Percentiles rank a stretch among this genome's conserved stretches.
These are phyloP conservation scores for Antechinus stuartii DNA, from an alignment of 2,113 vertebrate genomes.

Conservation along the genomic window DNA sequence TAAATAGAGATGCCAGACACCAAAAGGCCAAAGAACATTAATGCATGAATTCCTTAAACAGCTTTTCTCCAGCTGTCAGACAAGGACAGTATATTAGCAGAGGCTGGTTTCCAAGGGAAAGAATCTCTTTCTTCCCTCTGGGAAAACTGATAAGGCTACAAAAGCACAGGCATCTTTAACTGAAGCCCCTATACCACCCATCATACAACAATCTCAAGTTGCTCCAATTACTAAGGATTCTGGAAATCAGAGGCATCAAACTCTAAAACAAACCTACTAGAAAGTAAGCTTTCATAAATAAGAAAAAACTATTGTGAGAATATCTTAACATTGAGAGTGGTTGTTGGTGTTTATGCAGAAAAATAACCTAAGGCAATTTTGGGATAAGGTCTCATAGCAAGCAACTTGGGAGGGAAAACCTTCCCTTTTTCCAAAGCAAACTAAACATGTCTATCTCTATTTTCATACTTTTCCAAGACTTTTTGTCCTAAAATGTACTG, in stretches of 20 bases:
- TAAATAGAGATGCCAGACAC: conserved; percentile 28
- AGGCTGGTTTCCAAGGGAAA: neutral
- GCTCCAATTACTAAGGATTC: neutral
- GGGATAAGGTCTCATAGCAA: conserved; percentile 51
- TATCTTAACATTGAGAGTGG: neutral
- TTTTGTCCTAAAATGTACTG: conserved; percentile 64
- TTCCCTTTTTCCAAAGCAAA: conserved; percentile 62
- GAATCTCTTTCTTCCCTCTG: neutral
- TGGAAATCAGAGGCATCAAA: neutral
- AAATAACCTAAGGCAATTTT: conserved; percentile 40
- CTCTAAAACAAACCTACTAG: conserved; percentile 55
- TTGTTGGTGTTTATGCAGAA: conserved; percentile 26
- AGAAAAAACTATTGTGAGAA: neutral
- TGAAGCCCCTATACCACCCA: conserved; percentile 5
- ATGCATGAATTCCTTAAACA: conserved; percentile 15
- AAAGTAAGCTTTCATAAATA: conserved; percentile 51
- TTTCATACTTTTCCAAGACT: conserved; percentile 56
- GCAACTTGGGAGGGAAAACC: conserved; percentile 44
- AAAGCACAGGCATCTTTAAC: neutral
- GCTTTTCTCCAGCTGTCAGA: conserved; percentile 27
- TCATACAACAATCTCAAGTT: neutral
- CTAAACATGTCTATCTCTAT: conserved; percentile 45
- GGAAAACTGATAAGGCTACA: conserved; percentile 26
- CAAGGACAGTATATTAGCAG: neutral
- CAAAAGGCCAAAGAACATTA: conserved; percentile 36